phyloP scores from a whole-genome alignment of 2,113 vertebrate species.

The Mus musculus region DNA sequence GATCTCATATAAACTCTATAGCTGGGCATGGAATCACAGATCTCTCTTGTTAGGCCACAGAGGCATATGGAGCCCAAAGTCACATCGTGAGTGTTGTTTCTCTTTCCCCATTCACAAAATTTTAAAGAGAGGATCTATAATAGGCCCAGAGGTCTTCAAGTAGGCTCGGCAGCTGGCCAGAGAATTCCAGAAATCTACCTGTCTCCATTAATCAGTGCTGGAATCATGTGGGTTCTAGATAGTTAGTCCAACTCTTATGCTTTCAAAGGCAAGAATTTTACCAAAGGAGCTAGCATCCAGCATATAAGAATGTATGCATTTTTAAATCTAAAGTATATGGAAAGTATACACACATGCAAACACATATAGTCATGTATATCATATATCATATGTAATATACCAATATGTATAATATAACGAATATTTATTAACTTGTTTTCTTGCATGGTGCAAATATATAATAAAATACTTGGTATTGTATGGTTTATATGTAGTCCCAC shows the following conservation, averaged over 20 bases:
- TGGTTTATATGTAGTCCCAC: background rate
- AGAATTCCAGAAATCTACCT: too few species aligned
- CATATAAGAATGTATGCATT: background rate
- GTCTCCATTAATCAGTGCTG: background rate
- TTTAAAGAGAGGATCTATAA: background rate
- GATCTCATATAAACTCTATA: background rate
- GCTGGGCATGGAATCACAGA: background rate
- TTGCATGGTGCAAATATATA: background rate
- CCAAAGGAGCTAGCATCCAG: background rate
- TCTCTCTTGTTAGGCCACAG: background rate
- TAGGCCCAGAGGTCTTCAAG: background rate
- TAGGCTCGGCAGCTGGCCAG: background rate
- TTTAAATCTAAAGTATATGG: background rate
- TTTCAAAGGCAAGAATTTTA: background rate
- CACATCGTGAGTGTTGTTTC: background rate
- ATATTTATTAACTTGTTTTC: background rate
- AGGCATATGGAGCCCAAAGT: background rate
- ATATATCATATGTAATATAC: background rate
- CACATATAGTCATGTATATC: background rate
- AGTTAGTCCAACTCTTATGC: background rate
- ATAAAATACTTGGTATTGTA: background rate
- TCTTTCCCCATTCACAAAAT: background rate
- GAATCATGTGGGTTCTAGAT: background rate
- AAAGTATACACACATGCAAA: background rate
- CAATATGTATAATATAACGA: background rate